A percentile compares a stretch with the other conserved stretches of the same genome.
These are phyloP conservation scores for Ivindomyrus marchei DNA, from an alignment of 2,113 vertebrate species.

Conservation along the genomic window DNA sequence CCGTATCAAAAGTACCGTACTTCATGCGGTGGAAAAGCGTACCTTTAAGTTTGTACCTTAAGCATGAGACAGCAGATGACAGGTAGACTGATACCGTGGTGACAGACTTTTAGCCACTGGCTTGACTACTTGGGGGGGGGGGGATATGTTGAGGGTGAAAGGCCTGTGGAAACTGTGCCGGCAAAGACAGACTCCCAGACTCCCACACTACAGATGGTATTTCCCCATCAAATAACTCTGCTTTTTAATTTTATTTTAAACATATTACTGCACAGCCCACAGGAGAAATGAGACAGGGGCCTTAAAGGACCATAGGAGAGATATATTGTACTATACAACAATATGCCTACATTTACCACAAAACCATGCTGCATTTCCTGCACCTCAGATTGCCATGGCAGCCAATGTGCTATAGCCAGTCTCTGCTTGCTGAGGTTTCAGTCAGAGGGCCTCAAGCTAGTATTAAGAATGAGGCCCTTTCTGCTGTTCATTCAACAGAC, in stretches of 20 bases:
- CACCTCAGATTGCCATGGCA: constrained; percentile 42
- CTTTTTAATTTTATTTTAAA: not conserved
- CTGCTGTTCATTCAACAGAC: not conserved
- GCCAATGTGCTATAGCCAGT: constrained; percentile 29
- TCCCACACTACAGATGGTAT: not conserved
- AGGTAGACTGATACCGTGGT: not conserved
- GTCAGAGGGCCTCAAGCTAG: not conserved
- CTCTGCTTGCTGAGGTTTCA: constrained; percentile 13
- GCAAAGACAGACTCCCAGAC: not conserved
- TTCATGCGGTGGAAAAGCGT: too few relatives aligned
- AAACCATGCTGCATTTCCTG: constrained; percentile 22
- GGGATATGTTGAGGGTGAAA: not conserved
- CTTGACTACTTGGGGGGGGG: not conserved
- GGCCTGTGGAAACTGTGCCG: not conserved
- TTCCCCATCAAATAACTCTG: not conserved
- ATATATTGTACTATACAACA: not conserved
- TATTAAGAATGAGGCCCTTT: not conserved
- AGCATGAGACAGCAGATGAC: not conserved
- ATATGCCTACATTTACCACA: constrained; percentile 28
- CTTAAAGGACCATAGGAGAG: not conserved
- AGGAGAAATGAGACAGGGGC: not conserved
- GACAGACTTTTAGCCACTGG: not conserved
- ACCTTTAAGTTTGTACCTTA: too few relatives aligned
- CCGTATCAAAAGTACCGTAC: too few relatives aligned
- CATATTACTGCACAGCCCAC: not conserved